phyloP scores from a whole-genome alignment of 2,113 vertebrate species.

The Sinosuthora webbiana region DNA sequence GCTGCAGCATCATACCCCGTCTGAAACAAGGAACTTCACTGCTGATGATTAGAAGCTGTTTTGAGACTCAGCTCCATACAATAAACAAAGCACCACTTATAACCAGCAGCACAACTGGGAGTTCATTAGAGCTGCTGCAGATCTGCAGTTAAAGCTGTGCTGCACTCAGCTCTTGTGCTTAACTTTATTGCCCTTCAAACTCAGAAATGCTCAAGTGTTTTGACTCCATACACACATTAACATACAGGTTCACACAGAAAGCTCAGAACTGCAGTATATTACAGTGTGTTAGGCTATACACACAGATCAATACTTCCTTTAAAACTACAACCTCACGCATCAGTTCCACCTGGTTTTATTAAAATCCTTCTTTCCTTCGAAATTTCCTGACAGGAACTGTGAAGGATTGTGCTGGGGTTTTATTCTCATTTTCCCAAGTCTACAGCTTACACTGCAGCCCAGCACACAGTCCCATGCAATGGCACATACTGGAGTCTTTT shows the following conservation, averaged over 20 bases:
- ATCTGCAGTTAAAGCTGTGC: not conserved
- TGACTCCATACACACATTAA: not conserved
- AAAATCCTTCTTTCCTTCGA: not conserved
- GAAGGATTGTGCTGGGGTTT: not conserved
- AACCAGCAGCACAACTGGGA: not conserved
- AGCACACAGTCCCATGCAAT: not conserved
- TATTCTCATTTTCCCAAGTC: not conserved
- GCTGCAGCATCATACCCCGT: not conserved
- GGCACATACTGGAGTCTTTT: not conserved
- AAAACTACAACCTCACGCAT: not conserved
- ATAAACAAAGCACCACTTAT: constrained; percentile 39
- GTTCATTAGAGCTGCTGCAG: constrained; percentile 12
- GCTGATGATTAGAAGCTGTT: constrained; percentile 2
- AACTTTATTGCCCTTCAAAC: not conserved
- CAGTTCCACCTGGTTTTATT: not conserved
- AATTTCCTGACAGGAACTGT: not conserved
- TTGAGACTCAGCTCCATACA: not conserved
- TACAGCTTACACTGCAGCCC: not conserved
- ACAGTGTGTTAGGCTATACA: not conserved
- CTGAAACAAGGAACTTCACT: constrained; percentile 5
- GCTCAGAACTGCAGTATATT: not conserved
- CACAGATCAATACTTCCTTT: not conserved
- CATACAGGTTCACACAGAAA: not conserved
- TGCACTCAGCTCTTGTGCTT: not conserved
- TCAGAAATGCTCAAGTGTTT: not conserved